Evolutionary conservation across 2,888 invertebrate species (phyloP).

Genomic region (Artemia sinica): DNA sequence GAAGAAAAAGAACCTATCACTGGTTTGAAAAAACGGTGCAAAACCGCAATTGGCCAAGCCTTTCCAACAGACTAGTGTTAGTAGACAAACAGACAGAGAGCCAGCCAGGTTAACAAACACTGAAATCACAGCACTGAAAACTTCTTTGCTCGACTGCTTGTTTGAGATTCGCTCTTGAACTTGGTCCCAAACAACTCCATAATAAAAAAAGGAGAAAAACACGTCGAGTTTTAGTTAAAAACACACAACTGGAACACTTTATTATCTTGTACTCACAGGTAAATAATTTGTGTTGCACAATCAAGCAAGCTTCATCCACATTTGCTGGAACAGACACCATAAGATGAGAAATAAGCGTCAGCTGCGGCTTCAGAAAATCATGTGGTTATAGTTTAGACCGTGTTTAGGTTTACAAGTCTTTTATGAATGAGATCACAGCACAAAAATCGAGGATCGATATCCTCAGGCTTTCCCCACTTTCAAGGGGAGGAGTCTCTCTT

Average conservation of each 20-base stretch:
- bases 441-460: constrained; percentile 7
- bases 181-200: constrained; percentile 12
- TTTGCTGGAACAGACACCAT: no score
- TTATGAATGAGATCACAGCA: constrained; percentile 13
- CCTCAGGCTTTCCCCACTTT: constrained; percentile 11
- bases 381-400: no score
- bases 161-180: constrained; percentile 12
- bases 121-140: constrained; percentile 13
- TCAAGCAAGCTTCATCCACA: no score
- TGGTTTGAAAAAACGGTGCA: constrained; percentile 2
- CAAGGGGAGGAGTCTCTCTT: constrained; percentile 13
- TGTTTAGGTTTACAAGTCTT: neutral
- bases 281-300: constrained; percentile 8
- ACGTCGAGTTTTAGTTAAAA: no score
- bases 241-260: neutral
- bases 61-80: constrained; percentile 13
- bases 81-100: constrained; percentile 14
- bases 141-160: constrained; percentile 13
- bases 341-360: no score
- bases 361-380: no score
- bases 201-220: neutral
- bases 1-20: constrained; percentile 2
- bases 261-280: constrained; percentile 6
- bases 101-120: constrained; percentile 9
- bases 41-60: constrained; percentile 17